phyloP scores from a whole-genome alignment of 2,113 vertebrate genomes.

The Callospermophilus lateralis region DNA sequence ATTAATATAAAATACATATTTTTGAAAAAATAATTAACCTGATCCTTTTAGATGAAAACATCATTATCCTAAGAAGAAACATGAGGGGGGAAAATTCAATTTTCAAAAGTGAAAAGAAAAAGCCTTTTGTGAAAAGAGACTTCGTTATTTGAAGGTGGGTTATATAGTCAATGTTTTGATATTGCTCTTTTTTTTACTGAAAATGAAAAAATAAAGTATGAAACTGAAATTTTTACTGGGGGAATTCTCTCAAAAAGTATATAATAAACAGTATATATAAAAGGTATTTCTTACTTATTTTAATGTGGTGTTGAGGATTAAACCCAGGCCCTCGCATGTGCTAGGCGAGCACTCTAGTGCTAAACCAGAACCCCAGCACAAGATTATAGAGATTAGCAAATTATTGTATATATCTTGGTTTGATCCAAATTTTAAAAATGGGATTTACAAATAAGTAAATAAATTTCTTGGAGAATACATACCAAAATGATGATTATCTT shows the following conservation, averaged over 20 bases:
- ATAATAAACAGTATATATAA: background rate
- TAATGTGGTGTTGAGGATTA: too few relatives aligned
- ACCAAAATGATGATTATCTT: slow-evolving; percentile 16
- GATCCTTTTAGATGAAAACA: slow-evolving; percentile 12
- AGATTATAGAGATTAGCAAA: background rate
- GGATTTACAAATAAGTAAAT: background rate
- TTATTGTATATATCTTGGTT: background rate
- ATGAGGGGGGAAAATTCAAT: background rate
- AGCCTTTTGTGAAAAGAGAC: background rate
- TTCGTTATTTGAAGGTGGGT: background rate
- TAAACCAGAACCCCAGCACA: too few relatives aligned
- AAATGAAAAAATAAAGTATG: background rate
- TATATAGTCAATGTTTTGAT: background rate
- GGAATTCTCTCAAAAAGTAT: background rate
- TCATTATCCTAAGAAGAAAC: background rate
- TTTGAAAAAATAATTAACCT: too few relatives aligned
- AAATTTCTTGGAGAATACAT: background rate
- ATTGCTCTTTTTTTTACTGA: background rate
- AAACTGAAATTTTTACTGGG: background rate
- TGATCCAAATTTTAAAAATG: slow-evolving; percentile 25
- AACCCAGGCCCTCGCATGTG: too few relatives aligned
- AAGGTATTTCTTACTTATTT: background rate
- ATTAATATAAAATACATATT: background rate
- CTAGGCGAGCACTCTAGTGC: too few relatives aligned
- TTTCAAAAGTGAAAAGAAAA: slow-evolving; percentile 38